Conservation (phyloP, 2,888 invertebrate species). For the Enchytraeus crypticus region DNA sequence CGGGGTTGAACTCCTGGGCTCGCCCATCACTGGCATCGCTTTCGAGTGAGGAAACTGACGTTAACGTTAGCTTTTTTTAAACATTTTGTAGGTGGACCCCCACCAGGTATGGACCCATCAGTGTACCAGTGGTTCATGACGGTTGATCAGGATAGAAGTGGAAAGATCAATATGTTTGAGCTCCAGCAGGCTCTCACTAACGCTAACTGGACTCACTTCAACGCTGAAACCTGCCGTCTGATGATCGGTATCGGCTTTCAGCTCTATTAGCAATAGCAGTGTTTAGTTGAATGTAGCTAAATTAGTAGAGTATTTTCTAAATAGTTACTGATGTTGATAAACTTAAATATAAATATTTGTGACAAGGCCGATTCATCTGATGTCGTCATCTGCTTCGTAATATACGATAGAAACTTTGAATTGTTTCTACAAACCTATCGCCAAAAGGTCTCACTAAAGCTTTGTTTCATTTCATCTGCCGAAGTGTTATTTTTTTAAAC, state of each 20-base stretch:
- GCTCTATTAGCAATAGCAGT: neutral
- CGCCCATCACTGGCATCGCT: no score
- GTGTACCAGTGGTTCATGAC: slow-evolving; percentile 46
- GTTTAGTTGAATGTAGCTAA: neutral
- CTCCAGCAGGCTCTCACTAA: slow-evolving; percentile 40
- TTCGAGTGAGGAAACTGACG: no score
- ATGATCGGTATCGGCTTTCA: slow-evolving; percentile 35
- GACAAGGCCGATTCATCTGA: neutral
- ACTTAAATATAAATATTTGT: no score
- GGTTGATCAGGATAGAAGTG: slow-evolving; percentile 24
- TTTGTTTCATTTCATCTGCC: no score
- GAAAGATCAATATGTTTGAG: slow-evolving; percentile 21
- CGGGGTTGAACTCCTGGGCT: no score
- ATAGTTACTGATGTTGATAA: no score
- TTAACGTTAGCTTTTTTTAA: no score
- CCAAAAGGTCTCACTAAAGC: no score
- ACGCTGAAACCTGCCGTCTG: slow-evolving; percentile 46
- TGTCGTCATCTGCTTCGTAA: neutral
- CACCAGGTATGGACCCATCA: slow-evolving; percentile 39
- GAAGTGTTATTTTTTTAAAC: no score
- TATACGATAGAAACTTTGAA: neutral
- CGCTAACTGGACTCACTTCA: slow-evolving; percentile 48
- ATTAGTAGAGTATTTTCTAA: no score
- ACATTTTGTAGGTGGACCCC: slow-evolving; percentile 15
- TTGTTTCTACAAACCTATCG: neutral